Conservation (phyloP, 2,888 invertebrate species). For the Oscheius myriophilus region DNA sequence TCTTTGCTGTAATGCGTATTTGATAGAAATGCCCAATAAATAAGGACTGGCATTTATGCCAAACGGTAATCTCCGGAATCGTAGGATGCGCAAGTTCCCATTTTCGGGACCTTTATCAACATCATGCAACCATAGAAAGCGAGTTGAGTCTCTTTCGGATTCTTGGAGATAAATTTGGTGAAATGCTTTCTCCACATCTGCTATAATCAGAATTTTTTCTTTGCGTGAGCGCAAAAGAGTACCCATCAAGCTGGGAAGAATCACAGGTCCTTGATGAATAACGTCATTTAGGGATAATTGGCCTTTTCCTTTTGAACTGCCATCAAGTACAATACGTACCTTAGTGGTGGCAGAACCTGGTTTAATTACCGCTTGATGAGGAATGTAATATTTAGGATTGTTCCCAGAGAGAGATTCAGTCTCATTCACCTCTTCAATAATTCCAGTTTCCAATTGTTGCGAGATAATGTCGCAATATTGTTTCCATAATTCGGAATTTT, state of each 20-base stretch:
- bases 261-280: constrained; percentile 40
- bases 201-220: constrained; percentile 16
- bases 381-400: constrained; percentile 37
- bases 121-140: constrained; percentile 49
- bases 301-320: constrained; percentile 29
- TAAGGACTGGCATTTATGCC: constrained; percentile 42
- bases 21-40: constrained; percentile 38
- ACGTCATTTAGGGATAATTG: constrained; percentile 40
- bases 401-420: not conserved
- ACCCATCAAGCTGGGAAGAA: constrained; percentile 38
- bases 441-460: constrained; percentile 31
- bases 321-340: constrained; percentile 52
- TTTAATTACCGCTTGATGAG: constrained; percentile 48
- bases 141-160: constrained; percentile 36
- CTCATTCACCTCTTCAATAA: constrained; percentile 44
- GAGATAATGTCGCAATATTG: constrained; percentile 27
- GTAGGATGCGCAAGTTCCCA: constrained; percentile 36
- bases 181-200: constrained; percentile 58
- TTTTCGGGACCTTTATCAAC: not conserved
- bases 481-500: not conserved
- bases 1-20: constrained; percentile 21
- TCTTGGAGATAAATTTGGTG: constrained; percentile 39
- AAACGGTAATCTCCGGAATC: constrained; percentile 51
- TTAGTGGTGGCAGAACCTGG: constrained; percentile 35
- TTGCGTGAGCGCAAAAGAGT: constrained; percentile 44